Evolutionary conservation across 2,797 vertebrate genomes (phyloP).

Genomic region (Anomalospiza imberbis): DNA sequence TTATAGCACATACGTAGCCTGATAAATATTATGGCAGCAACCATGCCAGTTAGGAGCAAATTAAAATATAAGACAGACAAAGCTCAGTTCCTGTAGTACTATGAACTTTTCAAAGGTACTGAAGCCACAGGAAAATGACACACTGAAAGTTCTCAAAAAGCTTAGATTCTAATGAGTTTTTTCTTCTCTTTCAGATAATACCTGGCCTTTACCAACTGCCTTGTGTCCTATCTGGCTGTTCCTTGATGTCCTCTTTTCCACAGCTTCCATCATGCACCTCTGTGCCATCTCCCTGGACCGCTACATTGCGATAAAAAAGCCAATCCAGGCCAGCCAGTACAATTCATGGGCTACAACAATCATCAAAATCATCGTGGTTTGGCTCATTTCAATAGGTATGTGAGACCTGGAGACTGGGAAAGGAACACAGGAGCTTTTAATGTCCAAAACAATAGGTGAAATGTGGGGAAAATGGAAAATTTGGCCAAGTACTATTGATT

Average conservation of each 20-base stretch:
- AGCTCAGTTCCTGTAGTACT: neutral
- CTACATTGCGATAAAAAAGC: slow-evolving; percentile 97
- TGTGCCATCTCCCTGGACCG: slow-evolving; percentile 98
- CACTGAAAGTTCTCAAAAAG: neutral
- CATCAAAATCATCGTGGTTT: slow-evolving; percentile 92
- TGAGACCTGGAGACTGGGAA: neutral
- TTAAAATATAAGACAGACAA: neutral
- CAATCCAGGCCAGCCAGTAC: slow-evolving; percentile 95
- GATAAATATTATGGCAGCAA: neutral
- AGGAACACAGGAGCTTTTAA: neutral
- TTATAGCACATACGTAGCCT: neutral
- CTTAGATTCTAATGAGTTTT: neutral
- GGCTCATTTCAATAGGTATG: slow-evolving; percentile 97
- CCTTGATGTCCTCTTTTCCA: slow-evolving; percentile 96
- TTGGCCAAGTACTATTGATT: neutral
- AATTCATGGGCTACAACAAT: slow-evolving; percentile 92
- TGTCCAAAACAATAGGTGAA: neutral
- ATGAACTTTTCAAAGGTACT: neutral
- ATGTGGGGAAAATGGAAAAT: neutral
- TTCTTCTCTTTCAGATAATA: slow-evolving; percentile 81
- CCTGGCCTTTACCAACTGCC: slow-evolving; percentile 89
- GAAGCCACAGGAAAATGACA: neutral
- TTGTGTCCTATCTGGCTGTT: slow-evolving; percentile 97
- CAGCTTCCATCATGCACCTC: slow-evolving; percentile 97
- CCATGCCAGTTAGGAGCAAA: neutral